Base-by-base conservation (phyloP, 2,113 vertebrate genomes). In the Ceuthmochares aereus region DNA sequence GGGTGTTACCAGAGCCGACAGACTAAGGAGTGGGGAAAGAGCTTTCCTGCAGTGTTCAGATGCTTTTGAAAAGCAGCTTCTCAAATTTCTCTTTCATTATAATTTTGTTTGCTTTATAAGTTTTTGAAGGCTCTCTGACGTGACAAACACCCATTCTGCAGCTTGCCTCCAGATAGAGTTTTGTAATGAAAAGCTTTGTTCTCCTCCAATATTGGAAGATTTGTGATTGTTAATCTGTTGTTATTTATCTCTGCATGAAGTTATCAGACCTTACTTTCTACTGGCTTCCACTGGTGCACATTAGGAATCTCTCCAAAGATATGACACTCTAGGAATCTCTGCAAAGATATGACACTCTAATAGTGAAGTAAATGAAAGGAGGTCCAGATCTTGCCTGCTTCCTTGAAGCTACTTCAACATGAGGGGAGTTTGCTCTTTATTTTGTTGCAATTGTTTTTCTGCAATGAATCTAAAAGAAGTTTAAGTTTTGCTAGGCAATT, bases 221-320 rank as follows among this genome's bases (percentile, higher is more conserved):
- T 73, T 80, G 55, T 73, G 67, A 70, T 68, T 86, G 64, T 23
- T 95, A 74, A 79, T 77, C 68, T 84, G 59, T 5, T 34, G 51
- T 34, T 88, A 90, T 83, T 86, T 63, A 88, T 49, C 82, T 94
- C 79, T 29, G 63, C 82, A 80, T 84, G 42, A 87, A 94, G 78
- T 74, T 91, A 88, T 88, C 91, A 83, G 87, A 76, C 32, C 22
- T 87, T 69, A 59, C 26, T 88, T 72, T 92, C 86, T 88, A 52
- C 78, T 90, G 63, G 64, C 63, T 91, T 93, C 60, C 68, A 84
- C 34, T 90, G 75, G 80, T 36, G 62, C 49, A 56, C 47, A 66
- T 80, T 78, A 85, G 89, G 78, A 95, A 76, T 59, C 79, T 70
- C 89, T 95, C 86, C 76, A 92, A 74, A 88, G 76, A 67, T 74